A percentile compares a stretch with the other conserved stretches of the same genome.
phyloP scores from a whole-genome alignment of 2,113 vertebrate genomes.

The Labrus mixtus region DNA sequence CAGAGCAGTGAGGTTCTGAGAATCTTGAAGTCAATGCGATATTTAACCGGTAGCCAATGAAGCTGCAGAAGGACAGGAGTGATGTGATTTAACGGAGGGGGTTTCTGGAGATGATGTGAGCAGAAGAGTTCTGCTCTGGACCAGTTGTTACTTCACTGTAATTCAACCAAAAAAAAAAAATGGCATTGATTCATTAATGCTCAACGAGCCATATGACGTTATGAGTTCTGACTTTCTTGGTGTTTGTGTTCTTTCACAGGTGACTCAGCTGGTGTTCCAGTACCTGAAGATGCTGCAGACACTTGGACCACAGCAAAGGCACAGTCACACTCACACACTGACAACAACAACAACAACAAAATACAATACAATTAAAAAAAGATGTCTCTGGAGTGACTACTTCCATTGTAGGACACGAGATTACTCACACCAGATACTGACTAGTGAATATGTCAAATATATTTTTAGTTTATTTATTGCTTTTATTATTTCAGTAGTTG shows the following conservation, averaged over 20 bases:
- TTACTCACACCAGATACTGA: neutral
- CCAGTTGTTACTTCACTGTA: too few species aligned
- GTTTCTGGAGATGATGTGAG: too few species aligned
- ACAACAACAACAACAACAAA: neutral
- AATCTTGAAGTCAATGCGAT: too few species aligned
- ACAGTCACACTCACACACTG: neutral
- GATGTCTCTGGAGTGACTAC: too few species aligned
- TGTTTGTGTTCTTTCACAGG: conserved; percentile 80
- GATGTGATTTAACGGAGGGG: too few species aligned
- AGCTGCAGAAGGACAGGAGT: too few species aligned
- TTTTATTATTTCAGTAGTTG: neutral
- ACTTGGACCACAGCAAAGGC: conserved; percentile 92
- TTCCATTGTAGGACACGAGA: neutral
- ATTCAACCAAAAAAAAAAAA: too few species aligned
- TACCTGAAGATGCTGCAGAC: conserved; percentile 97
- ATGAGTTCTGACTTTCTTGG: neutral
- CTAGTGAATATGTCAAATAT: neutral
- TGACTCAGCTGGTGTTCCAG: conserved; percentile 94
- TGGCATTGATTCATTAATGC: neutral
- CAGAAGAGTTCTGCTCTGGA: too few species aligned
- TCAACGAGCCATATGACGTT: neutral
- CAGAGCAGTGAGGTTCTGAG: too few species aligned
- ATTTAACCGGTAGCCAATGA: too few species aligned
- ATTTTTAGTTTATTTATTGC: neutral
- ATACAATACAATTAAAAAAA: too few species aligned